Evolutionary conservation across 2,888 invertebrate species (phyloP).

Genomic region (Carterocephalus palaemon): DNA sequence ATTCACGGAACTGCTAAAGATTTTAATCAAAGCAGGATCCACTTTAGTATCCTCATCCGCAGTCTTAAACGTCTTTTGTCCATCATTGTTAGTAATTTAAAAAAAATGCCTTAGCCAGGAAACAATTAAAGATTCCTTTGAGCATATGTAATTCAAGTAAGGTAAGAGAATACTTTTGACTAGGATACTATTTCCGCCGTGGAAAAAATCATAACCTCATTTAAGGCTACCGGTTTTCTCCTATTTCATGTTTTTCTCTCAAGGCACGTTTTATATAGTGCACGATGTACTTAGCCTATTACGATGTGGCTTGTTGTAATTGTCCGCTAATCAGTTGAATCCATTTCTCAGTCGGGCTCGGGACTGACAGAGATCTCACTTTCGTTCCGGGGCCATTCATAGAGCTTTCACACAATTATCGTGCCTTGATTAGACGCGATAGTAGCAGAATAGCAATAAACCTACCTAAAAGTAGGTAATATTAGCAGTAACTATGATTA

Average conservation of each 20-base stretch:
- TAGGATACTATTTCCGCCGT: too few relatives aligned
- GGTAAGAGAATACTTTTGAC: too few relatives aligned
- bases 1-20: conserved; percentile 54
- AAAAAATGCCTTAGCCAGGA: too few relatives aligned
- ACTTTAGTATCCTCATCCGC: conserved; percentile 35
- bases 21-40: conserved; percentile 50
- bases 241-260: too few relatives aligned
- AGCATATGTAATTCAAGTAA: too few relatives aligned
- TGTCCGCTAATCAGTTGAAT: conserved; percentile 22
- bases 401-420: conserved; percentile 62
- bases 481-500: conserved; percentile 12
- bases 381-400: conserved; percentile 65
- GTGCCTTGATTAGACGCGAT: conserved; percentile 46
- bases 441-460: conserved; percentile 35
- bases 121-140: too few relatives aligned
- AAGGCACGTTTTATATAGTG: too few relatives aligned
- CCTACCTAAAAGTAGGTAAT: conserved; percentile 17
- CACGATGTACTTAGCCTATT: too few relatives aligned
- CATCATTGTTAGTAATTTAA: too few relatives aligned
- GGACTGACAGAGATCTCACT: conserved; percentile 44
- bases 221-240: too few relatives aligned
- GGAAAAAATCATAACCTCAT: too few relatives aligned
- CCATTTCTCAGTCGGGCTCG: conserved; percentile 20
- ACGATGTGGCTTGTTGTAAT: too few relatives aligned
- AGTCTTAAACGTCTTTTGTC: conserved; percentile 13